Evolutionary conservation across 2,888 invertebrate species (phyloP).

Genomic region (Smittia sp.): DNA sequence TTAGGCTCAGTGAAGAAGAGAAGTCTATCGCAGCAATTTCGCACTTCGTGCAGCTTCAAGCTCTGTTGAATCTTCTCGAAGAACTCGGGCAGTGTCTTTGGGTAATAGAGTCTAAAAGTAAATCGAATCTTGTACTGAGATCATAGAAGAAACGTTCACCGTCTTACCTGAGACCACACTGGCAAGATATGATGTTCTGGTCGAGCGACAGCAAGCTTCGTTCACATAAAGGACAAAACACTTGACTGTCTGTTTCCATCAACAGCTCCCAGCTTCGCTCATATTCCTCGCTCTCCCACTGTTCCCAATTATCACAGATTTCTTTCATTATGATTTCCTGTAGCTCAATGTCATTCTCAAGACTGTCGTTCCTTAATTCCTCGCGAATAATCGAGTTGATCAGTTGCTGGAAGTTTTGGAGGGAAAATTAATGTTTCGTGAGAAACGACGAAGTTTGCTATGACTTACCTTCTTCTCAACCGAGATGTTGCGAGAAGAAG

Average conservation of each 20-base stretch:
- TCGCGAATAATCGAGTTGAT: slow-evolving; percentile 39
- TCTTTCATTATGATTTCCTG: slow-evolving; percentile 48
- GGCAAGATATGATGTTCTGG: slow-evolving; percentile 46
- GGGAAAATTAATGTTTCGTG: background rate
- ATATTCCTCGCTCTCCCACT: slow-evolving; percentile 48
- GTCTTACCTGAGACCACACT: slow-evolving; percentile 47
- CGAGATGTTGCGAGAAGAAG: background rate
- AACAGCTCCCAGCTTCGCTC: slow-evolving; percentile 43
- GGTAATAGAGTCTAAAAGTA: slow-evolving; percentile 45
- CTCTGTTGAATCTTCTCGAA: background rate
- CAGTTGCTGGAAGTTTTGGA: slow-evolving; percentile 27
- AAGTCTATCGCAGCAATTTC: background rate
- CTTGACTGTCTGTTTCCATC: slow-evolving; percentile 43
- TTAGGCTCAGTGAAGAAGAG: slow-evolving; percentile 37
- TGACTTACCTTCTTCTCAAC: slow-evolving; percentile 28
- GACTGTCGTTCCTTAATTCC: slow-evolving; percentile 41
- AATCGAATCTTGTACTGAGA: slow-evolving; percentile 46
- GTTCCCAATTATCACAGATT: slow-evolving; percentile 49
- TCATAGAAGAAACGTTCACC: slow-evolving; percentile 43
- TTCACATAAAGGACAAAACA: slow-evolving; percentile 53
- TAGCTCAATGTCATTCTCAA: slow-evolving; percentile 40
- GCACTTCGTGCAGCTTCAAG: background rate
- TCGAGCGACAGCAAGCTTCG: slow-evolving; percentile 45
- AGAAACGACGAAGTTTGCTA: slow-evolving; percentile 45
- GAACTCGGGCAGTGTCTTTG: slow-evolving; percentile 44